phyloP scores from a whole-genome alignment of 1,140 invertebrate genomes.

The Atta texana region DNA sequence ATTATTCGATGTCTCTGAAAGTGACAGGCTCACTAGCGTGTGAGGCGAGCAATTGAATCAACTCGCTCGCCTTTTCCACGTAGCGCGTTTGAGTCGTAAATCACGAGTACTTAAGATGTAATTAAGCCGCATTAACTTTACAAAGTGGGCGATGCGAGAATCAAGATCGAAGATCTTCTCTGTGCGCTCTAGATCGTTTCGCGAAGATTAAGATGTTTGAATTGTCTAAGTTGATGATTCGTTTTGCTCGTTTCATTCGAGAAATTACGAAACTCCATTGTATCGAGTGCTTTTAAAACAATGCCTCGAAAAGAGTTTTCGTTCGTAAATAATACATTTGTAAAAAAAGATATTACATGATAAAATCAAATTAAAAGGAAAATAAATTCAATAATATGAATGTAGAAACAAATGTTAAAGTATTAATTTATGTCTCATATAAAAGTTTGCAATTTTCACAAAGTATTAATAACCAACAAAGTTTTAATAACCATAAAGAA shows the following conservation, averaged over 20 bases:
- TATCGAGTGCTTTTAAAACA: background rate
- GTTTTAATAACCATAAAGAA: background rate
- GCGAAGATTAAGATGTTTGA: slow-evolving; percentile 39
- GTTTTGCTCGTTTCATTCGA: background rate
- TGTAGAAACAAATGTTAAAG: background rate
- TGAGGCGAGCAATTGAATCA: slow-evolving; percentile 38
- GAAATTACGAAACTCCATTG: background rate
- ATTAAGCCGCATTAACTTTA: slow-evolving; percentile 58
- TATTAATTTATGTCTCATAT: background rate
- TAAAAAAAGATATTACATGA: background rate
- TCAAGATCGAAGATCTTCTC: slow-evolving; percentile 51
- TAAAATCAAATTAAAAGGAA: background rate
- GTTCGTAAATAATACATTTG: background rate
- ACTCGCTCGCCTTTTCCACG: slow-evolving; percentile 41
- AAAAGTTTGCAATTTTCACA: background rate
- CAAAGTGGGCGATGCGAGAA: slow-evolving; percentile 23
- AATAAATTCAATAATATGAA: background rate
- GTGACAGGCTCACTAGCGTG: slow-evolving; percentile 42
- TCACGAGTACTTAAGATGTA: slow-evolving; percentile 51
- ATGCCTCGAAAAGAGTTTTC: background rate
- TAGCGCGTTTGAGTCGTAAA: slow-evolving; percentile 47
- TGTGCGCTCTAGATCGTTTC: slow-evolving; percentile 27
- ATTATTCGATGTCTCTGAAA: slow-evolving; percentile 47
- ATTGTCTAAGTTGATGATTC: slow-evolving; percentile 24
- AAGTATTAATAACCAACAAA: background rate